Evolutionary conservation across 2,797 vertebrate genomes (phyloP).

Genomic region (Pitangus sulphuratus): DNA sequence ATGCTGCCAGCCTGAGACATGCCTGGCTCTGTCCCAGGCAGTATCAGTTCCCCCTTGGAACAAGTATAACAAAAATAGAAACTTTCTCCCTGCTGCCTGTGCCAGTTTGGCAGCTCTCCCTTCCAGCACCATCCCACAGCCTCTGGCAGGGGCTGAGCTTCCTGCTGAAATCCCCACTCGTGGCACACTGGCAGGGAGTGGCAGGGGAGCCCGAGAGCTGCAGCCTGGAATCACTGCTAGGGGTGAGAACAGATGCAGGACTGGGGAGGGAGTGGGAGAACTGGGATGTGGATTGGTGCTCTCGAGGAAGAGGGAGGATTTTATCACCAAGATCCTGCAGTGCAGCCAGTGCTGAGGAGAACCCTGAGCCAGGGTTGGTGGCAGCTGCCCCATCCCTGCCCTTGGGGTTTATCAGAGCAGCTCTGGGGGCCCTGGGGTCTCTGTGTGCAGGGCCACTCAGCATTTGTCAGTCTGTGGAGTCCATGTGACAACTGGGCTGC

Average conservation of each 20-base stretch:
- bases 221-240: background rate
- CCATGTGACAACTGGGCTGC: background rate
- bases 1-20: background rate
- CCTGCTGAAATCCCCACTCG: background rate
- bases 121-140: background rate
- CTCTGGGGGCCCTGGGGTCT: fast-evolving
- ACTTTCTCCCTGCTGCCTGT: background rate
- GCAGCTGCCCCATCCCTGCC: background rate
- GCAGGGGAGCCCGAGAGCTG: background rate
- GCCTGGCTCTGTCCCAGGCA: slow-evolving; percentile 47
- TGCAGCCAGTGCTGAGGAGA: background rate
- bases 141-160: background rate
- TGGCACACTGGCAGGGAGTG: background rate
- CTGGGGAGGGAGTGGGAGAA: background rate
- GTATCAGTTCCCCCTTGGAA: slow-evolving; percentile 40
- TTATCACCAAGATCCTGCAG: fast-evolving
- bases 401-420: background rate
- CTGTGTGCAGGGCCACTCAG: background rate
- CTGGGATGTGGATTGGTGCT: background rate
- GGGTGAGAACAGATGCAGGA: background rate
- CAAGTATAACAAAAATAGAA: slow-evolving; percentile 36
- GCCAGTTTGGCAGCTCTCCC: slow-evolving; percentile 15
- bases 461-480: background rate
- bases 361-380: background rate
- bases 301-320: background rate